Conservation (phyloP, 2,797 vertebrate genomes). For the Nyctalus aviator region DNA sequence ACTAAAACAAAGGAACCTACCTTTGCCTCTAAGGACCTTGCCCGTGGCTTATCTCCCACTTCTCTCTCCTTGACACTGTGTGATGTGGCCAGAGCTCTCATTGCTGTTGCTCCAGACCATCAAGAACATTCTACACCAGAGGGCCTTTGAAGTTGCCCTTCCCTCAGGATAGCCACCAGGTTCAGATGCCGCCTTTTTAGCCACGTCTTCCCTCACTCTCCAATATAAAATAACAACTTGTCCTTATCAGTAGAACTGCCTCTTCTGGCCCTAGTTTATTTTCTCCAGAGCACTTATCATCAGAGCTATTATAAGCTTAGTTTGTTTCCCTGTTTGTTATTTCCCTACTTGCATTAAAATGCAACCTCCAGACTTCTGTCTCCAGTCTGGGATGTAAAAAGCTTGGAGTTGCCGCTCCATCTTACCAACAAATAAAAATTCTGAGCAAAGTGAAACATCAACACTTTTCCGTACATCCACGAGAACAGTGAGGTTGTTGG, state of each 20-base stretch:
- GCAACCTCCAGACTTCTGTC: not conserved
- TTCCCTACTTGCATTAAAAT: not conserved
- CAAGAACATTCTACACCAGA: not conserved
- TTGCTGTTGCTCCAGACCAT: not conserved
- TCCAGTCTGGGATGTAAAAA: not conserved
- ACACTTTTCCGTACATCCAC: not conserved
- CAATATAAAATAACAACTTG: not conserved
- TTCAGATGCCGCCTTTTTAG: not conserved
- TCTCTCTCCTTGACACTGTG: not conserved
- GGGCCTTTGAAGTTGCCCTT: not conserved
- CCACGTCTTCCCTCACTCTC: not conserved
- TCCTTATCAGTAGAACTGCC: not conserved
- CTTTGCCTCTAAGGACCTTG: not conserved
- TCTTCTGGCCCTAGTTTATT: not conserved
- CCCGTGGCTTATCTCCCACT: not conserved
- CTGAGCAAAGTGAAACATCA: not conserved
- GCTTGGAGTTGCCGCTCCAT: not conserved
- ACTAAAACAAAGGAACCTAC: not conserved
- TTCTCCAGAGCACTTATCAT: not conserved
- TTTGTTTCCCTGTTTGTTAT: not conserved
- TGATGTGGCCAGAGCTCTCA: not conserved
- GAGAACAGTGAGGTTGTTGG: not conserved
- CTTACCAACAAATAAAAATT: not conserved
- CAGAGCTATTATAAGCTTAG: not conserved
- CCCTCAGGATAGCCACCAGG: not conserved